phyloP scores from a whole-genome alignment of 1,140 invertebrate species.

The Coenobita brevimanus region DNA sequence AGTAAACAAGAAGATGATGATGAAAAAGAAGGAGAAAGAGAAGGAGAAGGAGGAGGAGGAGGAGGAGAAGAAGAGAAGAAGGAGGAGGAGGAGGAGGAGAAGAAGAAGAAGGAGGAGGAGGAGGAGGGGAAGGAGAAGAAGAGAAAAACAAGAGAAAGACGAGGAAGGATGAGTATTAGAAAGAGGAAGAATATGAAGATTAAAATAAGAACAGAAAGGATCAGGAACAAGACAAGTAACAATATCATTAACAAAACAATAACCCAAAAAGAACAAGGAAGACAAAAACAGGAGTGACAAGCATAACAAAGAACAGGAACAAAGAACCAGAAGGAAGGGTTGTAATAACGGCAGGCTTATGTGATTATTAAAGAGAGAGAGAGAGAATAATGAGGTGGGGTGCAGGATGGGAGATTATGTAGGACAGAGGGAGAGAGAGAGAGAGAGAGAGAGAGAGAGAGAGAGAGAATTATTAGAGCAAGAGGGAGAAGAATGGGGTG shows the following conservation, averaged over 20 bases:
- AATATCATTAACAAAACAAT: too few species aligned
- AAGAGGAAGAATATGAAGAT: neutral
- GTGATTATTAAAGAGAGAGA: neutral
- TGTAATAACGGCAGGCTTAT: neutral
- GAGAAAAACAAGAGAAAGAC: neutral
- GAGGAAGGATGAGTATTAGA: neutral
- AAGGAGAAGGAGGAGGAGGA: neutral
- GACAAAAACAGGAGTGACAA: too few species aligned
- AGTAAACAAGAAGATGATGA: neutral
- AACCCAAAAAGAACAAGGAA: neutral
- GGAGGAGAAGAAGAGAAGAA: neutral
- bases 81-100: neutral
- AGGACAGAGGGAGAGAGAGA: neutral
- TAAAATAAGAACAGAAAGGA: too few species aligned
- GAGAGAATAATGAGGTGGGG: neutral
- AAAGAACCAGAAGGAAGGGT: neutral
- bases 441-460: neutral
- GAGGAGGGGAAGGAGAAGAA: neutral
- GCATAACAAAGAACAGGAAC: neutral
- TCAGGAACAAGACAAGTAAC: too few species aligned
- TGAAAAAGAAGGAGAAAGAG: neutral
- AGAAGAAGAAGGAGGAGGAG: neutral
- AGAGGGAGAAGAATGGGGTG: neutral
- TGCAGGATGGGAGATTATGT: neutral
- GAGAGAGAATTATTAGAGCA: neutral